Conservation (phyloP, 2,113 vertebrate species). For the Mesembrinibis cayennensis region DNA sequence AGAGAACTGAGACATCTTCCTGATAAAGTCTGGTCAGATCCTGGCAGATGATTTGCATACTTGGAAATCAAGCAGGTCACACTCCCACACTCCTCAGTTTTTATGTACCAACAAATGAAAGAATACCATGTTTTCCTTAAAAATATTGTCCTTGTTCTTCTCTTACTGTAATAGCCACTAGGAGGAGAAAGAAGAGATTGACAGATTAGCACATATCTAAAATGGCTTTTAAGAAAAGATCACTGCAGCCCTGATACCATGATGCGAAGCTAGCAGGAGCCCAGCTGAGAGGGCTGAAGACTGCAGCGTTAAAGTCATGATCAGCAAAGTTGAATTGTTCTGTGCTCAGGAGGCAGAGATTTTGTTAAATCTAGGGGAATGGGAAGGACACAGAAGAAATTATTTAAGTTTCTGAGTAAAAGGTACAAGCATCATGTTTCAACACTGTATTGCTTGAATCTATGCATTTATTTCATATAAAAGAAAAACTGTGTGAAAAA, state of each 20-base stretch:
- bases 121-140: background rate
- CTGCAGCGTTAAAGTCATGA: accelerated
- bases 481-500: background rate
- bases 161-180: background rate
- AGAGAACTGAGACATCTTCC: background rate
- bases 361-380: background rate
- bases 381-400: background rate
- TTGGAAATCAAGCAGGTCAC: background rate
- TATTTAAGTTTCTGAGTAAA: background rate
- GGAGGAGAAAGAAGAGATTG: background rate
- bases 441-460: background rate
- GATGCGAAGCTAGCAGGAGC: background rate
- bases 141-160: background rate
- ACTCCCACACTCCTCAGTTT: background rate
- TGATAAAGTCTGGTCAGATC: background rate
- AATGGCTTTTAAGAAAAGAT: background rate
- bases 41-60: background rate
- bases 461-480: background rate
- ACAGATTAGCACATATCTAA: background rate
- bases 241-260: background rate
- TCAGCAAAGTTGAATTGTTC: background rate
- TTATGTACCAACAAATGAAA: background rate
- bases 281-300: background rate
- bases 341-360: background rate
- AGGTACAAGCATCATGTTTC: background rate